Base-by-base conservation (phyloP, 2,797 vertebrate species). In the Falco cherrug region DNA sequence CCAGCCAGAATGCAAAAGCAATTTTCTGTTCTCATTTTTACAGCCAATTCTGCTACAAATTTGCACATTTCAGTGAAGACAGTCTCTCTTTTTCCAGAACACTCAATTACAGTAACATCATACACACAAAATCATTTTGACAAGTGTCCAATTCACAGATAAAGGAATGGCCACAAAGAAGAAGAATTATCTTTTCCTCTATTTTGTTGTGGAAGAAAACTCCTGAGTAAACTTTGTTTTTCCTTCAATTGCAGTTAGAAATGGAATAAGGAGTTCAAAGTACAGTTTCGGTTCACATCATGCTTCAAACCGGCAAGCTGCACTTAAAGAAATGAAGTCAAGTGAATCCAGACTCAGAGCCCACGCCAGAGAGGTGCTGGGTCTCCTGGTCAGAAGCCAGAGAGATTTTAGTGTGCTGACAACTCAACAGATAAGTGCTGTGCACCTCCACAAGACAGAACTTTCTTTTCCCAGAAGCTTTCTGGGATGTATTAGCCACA, bases 231-330 rank as follows among this genome's bases (percentile, higher is more conserved):
- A 43, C 26, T 59, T 70, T 29, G n/a, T 2, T 43, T 88, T 39
- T 29, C 73, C 37, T 56, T 53, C 45, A 80, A 25, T 19, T 48
- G 31, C 29, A 51, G 18, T 51, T 67, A 60, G 10, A 41, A 81
- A 13, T 4, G 68, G 76, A 43, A 25, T 4, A 10, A 54, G 39
- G 43, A 41, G 20, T 29, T 70, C 48, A 22, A n/a, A 39, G 26
- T 9, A 24, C 59, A 60, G 7, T 33, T 65, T 61, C 9, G 21
- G 20, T 29, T 53, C 64, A 7, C 11, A 4, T 6, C 2, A 0
- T 13, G 21, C 53, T 63, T 79, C 20, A 7, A 29, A 12, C 28
- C 54, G 25, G 13, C 1, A 1, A 11, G 37, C 24, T 19, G 20
- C 18, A 12, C 43, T 43, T 56, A 48, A 4, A 9, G 35, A 9